A percentile compares a stretch with the other conserved stretches of the same genome.
Evolutionary conservation across 2,113 vertebrate genomes (phyloP).

Genomic region (Mixornis gularis): DNA sequence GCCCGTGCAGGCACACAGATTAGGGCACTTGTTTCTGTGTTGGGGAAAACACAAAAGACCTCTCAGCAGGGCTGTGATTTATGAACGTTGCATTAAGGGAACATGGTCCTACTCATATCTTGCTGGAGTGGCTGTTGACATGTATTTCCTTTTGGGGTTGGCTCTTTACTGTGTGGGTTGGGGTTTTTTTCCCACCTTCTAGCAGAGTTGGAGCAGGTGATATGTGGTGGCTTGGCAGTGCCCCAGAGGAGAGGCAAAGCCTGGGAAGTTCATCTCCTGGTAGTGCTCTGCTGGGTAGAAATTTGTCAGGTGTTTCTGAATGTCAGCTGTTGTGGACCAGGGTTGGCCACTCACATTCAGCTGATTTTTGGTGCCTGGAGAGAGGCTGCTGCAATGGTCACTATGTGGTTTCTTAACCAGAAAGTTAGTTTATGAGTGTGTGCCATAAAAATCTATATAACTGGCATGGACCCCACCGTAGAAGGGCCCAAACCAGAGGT

Average conservation of each 20-base stretch:
- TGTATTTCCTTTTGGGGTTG: not conserved
- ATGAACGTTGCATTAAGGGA: not conserved
- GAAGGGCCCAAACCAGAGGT: not conserved
- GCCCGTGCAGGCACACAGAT: not conserved
- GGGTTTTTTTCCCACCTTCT: rapidly evolving
- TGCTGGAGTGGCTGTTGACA: not conserved
- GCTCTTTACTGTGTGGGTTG: not conserved
- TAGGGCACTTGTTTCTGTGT: not conserved
- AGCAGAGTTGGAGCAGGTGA: not conserved
- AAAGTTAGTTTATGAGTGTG: not conserved
- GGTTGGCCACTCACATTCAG: not conserved
- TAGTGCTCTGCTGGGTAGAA: not conserved
- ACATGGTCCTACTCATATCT: not conserved
- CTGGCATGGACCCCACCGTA: not conserved
- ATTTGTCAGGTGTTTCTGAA: not conserved
- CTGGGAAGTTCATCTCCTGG: not conserved
- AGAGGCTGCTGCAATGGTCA: not conserved
- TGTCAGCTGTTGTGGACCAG: not conserved
- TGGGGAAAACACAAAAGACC: conserved; percentile 6
- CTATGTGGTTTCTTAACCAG: not conserved
- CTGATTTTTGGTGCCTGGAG: not conserved
- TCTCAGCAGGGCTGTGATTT: conserved; percentile 4
- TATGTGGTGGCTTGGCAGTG: not conserved
- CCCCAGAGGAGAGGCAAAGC: not conserved
- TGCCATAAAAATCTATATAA: not conserved